Evolutionary conservation across 2,113 vertebrate genomes (phyloP).

Genomic region (Psephotus haematonotus): DNA sequence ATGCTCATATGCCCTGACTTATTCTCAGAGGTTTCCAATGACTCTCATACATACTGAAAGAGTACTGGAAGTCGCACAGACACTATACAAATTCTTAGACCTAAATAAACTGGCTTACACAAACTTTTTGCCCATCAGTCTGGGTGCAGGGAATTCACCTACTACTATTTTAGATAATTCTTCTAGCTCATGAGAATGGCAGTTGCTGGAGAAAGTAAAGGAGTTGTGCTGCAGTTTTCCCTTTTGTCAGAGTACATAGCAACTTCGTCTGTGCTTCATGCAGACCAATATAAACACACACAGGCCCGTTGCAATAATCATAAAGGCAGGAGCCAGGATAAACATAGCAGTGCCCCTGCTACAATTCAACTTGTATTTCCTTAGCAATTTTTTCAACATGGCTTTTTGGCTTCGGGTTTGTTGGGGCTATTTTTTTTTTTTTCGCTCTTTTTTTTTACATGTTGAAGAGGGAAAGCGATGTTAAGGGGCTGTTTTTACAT

Average conservation of each 20-base stretch:
- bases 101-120: neutral
- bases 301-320: neutral
- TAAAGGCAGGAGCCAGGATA: neutral
- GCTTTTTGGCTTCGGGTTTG: neutral
- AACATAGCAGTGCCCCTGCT: neutral
- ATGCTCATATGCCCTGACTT: neutral
- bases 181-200: neutral
- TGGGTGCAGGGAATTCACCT: neutral
- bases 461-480: neutral
- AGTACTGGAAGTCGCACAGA: neutral
- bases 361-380: neutral
- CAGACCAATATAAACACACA: neutral
- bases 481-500: neutral
- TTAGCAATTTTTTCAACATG: neutral
- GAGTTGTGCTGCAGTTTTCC: neutral
- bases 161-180: neutral
- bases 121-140: neutral
- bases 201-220: neutral
- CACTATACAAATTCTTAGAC: neutral
- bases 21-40: neutral
- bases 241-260: neutral
- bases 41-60: neutral
- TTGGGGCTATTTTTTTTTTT: neutral
- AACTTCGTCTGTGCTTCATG: neutral
- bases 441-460: neutral